phyloP scores from a whole-genome alignment of 2,113 vertebrate species.

The Pollimyrus isidori region DNA sequence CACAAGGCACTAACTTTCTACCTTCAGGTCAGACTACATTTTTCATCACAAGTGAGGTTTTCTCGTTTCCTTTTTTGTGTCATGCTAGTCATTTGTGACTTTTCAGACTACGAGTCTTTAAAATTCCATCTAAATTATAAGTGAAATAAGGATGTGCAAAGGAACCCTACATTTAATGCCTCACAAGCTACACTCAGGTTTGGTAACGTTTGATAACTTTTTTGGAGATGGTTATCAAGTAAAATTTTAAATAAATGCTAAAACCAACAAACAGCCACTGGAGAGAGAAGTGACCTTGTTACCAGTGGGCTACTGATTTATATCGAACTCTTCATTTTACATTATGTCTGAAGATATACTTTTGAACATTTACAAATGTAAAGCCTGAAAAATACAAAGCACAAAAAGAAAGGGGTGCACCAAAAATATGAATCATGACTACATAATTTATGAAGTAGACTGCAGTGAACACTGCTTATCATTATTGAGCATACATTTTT shows the following conservation, averaged over 20 bases:
- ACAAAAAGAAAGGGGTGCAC: background rate
- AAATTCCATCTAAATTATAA: slow-evolving; percentile 29
- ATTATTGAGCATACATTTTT: background rate
- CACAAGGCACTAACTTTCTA: background rate
- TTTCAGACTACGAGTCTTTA: background rate
- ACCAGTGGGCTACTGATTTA: background rate
- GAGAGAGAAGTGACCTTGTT: background rate
- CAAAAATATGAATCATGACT: background rate
- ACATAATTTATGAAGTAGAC: slow-evolving; percentile 1
- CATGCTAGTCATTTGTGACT: background rate
- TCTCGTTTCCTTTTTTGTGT: background rate
- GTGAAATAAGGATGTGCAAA: slow-evolving; percentile 11
- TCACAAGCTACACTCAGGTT: background rate
- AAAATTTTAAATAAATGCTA: background rate
- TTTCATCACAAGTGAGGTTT: slow-evolving; percentile 8
- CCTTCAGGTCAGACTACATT: slow-evolving; percentile 11
- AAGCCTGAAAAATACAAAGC: background rate
- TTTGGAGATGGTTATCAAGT: background rate
- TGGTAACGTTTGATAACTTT: background rate
- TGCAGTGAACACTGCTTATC: background rate
- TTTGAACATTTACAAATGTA: background rate
- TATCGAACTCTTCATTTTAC: background rate
- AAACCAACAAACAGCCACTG: background rate
- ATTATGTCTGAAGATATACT: background rate
- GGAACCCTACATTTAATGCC: background rate